Conservation (phyloP, 2,113 vertebrate genomes). For the Corvus hawaiiensis region DNA sequence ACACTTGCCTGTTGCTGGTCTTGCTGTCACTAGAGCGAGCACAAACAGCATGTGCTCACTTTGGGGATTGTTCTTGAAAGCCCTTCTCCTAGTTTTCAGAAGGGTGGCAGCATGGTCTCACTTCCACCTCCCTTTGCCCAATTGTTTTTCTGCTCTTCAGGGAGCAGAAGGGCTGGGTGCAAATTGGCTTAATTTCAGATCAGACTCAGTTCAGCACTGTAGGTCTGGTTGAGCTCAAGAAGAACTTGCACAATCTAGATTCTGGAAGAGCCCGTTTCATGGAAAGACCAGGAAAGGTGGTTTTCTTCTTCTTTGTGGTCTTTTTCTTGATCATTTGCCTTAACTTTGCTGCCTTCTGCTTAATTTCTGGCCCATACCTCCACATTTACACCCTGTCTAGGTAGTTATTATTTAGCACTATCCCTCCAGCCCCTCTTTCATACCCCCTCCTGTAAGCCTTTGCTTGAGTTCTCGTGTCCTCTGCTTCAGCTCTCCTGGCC, state of each 20-base stretch:
- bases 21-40: background rate
- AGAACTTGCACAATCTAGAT: background rate
- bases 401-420: background rate
- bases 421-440: accelerated
- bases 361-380: background rate
- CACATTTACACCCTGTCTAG: background rate
- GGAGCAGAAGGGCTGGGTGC: background rate
- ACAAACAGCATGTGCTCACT: accelerated
- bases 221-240: background rate
- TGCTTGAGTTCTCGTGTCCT: accelerated
- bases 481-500: no score
- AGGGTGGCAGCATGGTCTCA: background rate
- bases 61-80: background rate
- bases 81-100: background rate
- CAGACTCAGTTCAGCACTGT: background rate
- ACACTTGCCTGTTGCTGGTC: background rate
- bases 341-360: background rate
- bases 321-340: background rate
- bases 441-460: background rate
- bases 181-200: background rate
- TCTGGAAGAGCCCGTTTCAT: background rate
- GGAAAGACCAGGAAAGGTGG: background rate
- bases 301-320: background rate
- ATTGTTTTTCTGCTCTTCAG: background rate
- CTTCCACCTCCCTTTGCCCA: background rate